Evolutionary conservation across 2,888 invertebrate species (phyloP).

Genomic region (Parnassius orleans): DNA sequence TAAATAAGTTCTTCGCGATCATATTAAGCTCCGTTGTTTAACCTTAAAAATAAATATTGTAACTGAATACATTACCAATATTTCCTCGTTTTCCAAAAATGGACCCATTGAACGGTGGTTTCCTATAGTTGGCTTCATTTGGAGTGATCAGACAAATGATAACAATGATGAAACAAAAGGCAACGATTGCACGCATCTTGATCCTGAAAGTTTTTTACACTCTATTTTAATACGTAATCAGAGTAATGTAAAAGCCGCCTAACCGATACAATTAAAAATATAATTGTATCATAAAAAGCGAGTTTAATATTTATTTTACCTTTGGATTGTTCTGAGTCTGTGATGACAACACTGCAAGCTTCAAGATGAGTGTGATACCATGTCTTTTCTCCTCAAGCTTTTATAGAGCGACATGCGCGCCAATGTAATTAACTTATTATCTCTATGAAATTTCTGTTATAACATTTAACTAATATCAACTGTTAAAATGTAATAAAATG

Average conservation of each 20-base stretch:
- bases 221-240: background rate
- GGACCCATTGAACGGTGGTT: conserved; percentile 95
- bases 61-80: conserved; percentile 51
- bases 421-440: conserved; percentile 5
- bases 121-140: conserved; percentile 87
- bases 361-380: conserved; percentile 9
- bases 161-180: conserved; percentile 56
- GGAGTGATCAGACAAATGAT: conserved; percentile 60
- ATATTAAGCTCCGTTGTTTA: too few relatives aligned
- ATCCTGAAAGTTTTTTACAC: conserved; percentile 25
- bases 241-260: too few relatives aligned
- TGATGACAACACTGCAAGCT: conserved; percentile 7
- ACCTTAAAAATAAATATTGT: too few relatives aligned
- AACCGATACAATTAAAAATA: too few relatives aligned
- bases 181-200: conserved; percentile 38
- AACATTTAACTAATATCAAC: conserved; percentile 4
- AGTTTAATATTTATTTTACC: background rate
- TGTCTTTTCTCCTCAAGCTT: conserved; percentile 10
- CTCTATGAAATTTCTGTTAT: background rate
- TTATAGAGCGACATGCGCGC: conserved; percentile 6
- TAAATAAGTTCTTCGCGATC: too few relatives aligned
- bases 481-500: background rate
- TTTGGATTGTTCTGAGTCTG: background rate
- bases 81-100: conserved; percentile 92
- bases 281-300: too few relatives aligned